Evolutionary conservation across 2,888 invertebrate genomes (phyloP), one percentile per base, ranked within the genome.

Genomic region (Epinotia brunnichana): DNA sequence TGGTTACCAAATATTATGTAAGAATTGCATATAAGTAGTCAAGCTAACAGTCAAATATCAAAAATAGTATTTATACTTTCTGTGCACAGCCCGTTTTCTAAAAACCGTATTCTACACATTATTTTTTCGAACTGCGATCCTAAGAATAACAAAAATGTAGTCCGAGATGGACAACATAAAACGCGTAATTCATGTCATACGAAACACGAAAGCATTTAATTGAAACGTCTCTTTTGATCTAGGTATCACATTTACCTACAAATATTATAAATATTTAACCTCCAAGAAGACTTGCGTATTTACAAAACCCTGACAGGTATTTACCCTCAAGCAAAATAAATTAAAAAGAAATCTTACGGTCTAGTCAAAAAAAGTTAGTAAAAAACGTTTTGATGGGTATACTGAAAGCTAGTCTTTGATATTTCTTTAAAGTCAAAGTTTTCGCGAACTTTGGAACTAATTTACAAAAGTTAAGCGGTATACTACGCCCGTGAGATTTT

Each of bases 331-430:
- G 10, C 5, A 64, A 19, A 64, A 35, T 7, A 53, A 19, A 15
- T 19, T 11, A 21, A 48, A 5, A 21, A 39, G 13, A 21, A 29
- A 64, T 15, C 2, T 2, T 10, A 53, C 10, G 15, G 5, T 54
- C 41, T 44, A 61, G 59, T 48, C 4, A 24, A 41, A 24, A 17
- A 63, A 17, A 13, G 15, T 24, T n/a, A 48, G 2, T 51, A 39
- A 44, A n/a, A 35, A 63, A 21, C 21, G n/a, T 15, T 39, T 21
- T 44, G 56, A 57, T 57, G 39, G 35, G n/a, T 51, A 59, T 59
- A 53, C 39, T 70, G 39, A 64, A 70, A 59, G 51, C 56, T 70
- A 21, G 57, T 39, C 56, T 70, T 70, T 63, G 48, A 70, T 69
- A 70, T 53, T 59, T 64, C 48, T 48, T 57, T 29, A 17, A 17